Evolutionary conservation across 2,113 vertebrate genomes (phyloP).

Genomic region (Pseudorasbora parva): DNA sequence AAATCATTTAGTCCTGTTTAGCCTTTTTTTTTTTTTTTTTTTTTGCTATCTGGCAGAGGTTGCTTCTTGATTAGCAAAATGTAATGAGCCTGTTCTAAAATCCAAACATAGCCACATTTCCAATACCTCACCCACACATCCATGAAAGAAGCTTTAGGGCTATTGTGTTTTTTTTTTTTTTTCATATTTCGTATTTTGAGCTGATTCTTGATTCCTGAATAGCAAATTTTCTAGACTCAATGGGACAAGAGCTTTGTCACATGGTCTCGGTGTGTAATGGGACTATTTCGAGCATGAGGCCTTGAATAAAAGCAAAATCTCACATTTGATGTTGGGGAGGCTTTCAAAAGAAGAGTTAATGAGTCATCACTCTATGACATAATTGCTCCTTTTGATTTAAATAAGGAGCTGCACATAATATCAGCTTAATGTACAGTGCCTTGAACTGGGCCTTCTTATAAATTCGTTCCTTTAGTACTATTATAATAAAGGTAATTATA

Average conservation of each 20-base stretch:
- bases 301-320: constrained; percentile 65
- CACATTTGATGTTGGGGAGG: constrained; percentile 69
- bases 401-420: constrained; percentile 77
- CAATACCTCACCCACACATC: constrained; percentile 68
- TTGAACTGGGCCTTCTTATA: constrained; percentile 69
- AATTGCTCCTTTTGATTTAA: constrained; percentile 80
- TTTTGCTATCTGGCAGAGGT: background rate
- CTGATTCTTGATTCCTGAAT: constrained; percentile 71
- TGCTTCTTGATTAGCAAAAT: constrained; percentile 10
- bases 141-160: constrained; percentile 63
- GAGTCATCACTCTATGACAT: constrained; percentile 74
- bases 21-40: background rate
- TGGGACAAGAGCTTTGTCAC: constrained; percentile 70
- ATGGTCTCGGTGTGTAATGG: constrained; percentile 69
- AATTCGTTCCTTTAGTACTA: constrained; percentile 74
- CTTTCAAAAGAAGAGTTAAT: constrained; percentile 73
- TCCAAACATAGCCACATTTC: constrained; percentile 41
- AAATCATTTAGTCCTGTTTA: constrained; percentile 6
- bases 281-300: constrained; percentile 59
- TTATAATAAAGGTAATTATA: constrained; percentile 80
- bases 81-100: constrained; percentile 8
- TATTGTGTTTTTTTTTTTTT: constrained; percentile 4
- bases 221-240: constrained; percentile 70
- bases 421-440: constrained; percentile 72
- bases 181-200: constrained; percentile 30